Percentiles rank a stretch among this genome's conserved stretches.
Conservation (phyloP, 2,888 invertebrate genomes). For the Macrophya alboannulata region DNA sequence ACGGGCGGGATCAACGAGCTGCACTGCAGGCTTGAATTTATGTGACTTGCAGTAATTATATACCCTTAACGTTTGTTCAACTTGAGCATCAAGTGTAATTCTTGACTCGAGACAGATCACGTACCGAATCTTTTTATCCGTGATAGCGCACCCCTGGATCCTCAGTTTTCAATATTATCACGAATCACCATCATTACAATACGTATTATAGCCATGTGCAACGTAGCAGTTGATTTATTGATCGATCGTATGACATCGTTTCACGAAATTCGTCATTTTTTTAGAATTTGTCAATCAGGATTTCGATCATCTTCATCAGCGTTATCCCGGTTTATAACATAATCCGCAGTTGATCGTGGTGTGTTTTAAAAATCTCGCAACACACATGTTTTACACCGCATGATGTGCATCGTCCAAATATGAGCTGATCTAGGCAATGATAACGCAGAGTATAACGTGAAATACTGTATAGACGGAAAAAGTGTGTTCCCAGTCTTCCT, state of each 20-base stretch:
- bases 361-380: neutral
- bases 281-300: neutral
- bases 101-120: neutral
- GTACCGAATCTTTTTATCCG: neutral
- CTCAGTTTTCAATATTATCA: neutral
- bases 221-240: neutral
- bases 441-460: neutral
- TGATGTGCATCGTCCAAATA: slow-evolving; percentile 38
- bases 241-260: neutral
- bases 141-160: neutral
- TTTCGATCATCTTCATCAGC: neutral
- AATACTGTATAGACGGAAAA: neutral
- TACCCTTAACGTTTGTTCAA: neutral
- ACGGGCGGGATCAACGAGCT: no score
- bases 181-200: neutral
- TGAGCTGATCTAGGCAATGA: neutral
- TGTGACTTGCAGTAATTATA: neutral
- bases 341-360: neutral
- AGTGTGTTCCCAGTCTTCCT: slow-evolving; percentile 16
- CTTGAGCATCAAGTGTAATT: neutral
- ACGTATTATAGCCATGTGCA: neutral
- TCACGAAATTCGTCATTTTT: neutral
- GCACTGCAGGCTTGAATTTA: no score
- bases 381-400: slow-evolving; percentile 23
- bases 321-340: neutral